Evolutionary conservation across 2,797 vertebrate genomes (phyloP), one percentile per base, ranked within the genome.

Genomic region (Scyliorhinus canicula): DNA sequence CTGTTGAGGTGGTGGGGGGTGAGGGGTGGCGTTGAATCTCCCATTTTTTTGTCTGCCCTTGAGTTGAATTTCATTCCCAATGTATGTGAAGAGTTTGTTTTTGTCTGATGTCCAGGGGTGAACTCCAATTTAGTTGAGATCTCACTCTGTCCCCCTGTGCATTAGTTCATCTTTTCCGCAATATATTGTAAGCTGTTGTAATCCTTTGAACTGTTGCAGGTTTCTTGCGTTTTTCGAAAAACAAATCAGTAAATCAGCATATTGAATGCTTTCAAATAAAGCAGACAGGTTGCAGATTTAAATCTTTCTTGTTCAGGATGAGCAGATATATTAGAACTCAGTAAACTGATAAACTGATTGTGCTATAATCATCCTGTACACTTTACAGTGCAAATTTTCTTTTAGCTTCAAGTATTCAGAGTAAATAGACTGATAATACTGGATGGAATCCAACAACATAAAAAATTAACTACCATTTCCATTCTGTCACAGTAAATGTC

Each of bases 401-500:
- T 52, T 28, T 52, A 19, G 14, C 93, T 31, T 93, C 44, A 44
- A 69, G 63, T 69, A 47, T 50, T 47, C 91, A 67, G 63, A 47
- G 65, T 93, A 93, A 69, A 93, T 71, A 93, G 44, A 35, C 47
- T 71, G 65, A 52, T 69, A 65, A 69, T 35, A 74, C 31, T 94
- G 93, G 93, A 94, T 21, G 31, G 44, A n/a, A 28, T 94, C 28
- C 67, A 74, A 69, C 93, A 35, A 19, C 14, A 94, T 52, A 50
- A 31, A 69, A 94, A 94, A 50, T 52, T n/a, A 52, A 94, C 44
- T 52, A 16, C 47, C 93, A 71, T 94, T 71, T 69, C 16, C 44
- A 67, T 71, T 71, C 93, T 50, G 65, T 71, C 4, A 71, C 88
- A 93, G 28, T 93, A 93, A 50, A 35, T 35, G 47, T 71, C 65